These are phyloP conservation scores for Macaria liturata DNA, from an alignment of 2,888 invertebrate species.

Conservation along the genomic window DNA sequence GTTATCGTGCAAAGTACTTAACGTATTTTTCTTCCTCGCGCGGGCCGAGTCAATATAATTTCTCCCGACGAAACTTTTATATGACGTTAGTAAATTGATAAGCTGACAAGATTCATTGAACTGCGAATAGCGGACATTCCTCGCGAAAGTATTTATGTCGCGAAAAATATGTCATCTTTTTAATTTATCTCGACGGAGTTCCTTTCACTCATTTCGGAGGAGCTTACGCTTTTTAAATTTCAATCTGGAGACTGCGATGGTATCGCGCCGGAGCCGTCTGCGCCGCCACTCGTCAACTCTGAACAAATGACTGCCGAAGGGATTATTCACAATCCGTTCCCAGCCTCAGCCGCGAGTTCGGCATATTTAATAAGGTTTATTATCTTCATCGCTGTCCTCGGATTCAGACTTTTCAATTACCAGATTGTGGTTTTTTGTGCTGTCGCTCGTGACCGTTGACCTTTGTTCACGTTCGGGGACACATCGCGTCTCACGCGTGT, in stretches of 20 bases:
- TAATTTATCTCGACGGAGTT: constrained; percentile 44
- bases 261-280: constrained; percentile 51
- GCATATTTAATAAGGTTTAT: constrained; percentile 71
- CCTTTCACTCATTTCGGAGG: constrained; percentile 49
- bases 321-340: constrained; percentile 71
- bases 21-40: constrained; percentile 24
- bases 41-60: constrained; percentile 28
- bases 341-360: constrained; percentile 53
- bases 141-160: constrained; percentile 34
- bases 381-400: constrained; percentile 61
- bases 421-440: constrained; percentile 37
- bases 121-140: constrained; percentile 35
- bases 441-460: constrained; percentile 23
- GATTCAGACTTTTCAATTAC: constrained; percentile 69
- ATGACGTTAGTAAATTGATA: constrained; percentile 36
- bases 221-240: constrained; percentile 62
- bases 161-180: constrained; percentile 42
- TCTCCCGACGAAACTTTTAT: constrained; percentile 29
- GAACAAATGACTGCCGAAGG: constrained; percentile 64
- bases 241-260: constrained; percentile 56
- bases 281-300: constrained; percentile 52
- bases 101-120: constrained; percentile 36
- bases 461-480: constrained; percentile 25
- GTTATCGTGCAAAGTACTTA: constrained; percentile 25
- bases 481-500: constrained; percentile 7